Evolutionary conservation across 2,797 vertebrate species (phyloP).

Genomic region (Poecilia velifera): DNA sequence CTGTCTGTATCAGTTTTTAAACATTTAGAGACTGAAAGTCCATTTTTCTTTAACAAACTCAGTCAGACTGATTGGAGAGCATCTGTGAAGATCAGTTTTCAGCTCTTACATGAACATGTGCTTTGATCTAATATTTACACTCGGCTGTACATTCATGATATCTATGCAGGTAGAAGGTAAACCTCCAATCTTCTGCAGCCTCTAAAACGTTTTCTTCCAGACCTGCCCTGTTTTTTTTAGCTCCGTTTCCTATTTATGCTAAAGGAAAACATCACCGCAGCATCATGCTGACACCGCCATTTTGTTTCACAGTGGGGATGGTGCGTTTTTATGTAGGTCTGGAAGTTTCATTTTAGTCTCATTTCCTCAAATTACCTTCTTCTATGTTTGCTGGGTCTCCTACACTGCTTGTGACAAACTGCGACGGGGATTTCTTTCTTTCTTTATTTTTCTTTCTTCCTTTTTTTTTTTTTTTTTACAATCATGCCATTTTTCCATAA

Average conservation of each 20-base stretch:
- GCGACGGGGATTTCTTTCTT: neutral
- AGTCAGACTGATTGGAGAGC: neutral
- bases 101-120: neutral
- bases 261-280: neutral
- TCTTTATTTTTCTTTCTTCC: neutral
- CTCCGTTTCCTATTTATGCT: neutral
- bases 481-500: neutral
- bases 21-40: neutral
- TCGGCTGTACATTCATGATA: neutral
- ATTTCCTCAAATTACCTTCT: neutral
- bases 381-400: neutral
- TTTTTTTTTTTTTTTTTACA: neutral
- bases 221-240: no score
- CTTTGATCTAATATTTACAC: neutral
- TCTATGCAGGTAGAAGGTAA: neutral
- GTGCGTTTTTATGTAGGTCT: neutral
- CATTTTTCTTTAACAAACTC: neutral
- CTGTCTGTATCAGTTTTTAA: neutral
- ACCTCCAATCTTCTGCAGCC: neutral
- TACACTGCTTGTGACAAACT: neutral
- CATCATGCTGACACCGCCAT: neutral
- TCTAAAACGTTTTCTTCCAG: neutral
- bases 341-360: neutral
- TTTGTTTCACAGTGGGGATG: neutral
- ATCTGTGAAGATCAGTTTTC: neutral